Conservation (phyloP, 2,888 invertebrate genomes). For the Pollenia angustigena region DNA sequence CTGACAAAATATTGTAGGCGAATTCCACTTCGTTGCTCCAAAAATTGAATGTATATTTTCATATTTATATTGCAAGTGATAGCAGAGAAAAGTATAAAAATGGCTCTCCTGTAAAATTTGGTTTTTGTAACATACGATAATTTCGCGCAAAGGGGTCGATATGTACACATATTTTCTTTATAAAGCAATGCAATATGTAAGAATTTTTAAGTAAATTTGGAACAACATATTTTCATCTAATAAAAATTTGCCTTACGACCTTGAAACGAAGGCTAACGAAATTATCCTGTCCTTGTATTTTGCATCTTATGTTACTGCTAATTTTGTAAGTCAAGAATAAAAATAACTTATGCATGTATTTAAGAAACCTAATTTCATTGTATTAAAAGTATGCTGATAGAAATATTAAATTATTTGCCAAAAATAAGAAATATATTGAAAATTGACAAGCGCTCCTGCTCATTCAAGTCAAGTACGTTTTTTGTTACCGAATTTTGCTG, state of each 20-base stretch:
- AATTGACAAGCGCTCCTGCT: neutral
- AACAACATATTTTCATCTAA: neutral
- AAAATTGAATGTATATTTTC: no score
- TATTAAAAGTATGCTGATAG: neutral
- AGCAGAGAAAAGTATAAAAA: no score
- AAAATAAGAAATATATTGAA: conserved; percentile 8
- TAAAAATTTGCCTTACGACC: neutral
- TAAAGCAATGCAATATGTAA: no score
- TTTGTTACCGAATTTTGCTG: neutral
- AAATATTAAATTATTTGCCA: no score
- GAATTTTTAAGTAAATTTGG: no score
- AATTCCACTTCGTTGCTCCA: no score
- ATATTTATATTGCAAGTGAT: no score
- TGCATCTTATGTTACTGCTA: conserved; percentile 38
- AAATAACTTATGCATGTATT: neutral
- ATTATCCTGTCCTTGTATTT: conserved; percentile 15
- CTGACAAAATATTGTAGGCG: no score
- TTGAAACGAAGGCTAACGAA: neutral
- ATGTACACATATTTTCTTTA: no score
- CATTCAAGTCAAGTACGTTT: neutral
- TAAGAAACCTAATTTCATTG: conserved; percentile 9
- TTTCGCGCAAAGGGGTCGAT: no score
- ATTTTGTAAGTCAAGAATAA: conserved; percentile 37
- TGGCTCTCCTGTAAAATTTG: no score
- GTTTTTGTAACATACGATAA: no score